A percentile compares a stretch with the other conserved stretches of the same genome.
Conservation (phyloP, 2,113 vertebrate genomes). For the Dermatemys mawii region DNA sequence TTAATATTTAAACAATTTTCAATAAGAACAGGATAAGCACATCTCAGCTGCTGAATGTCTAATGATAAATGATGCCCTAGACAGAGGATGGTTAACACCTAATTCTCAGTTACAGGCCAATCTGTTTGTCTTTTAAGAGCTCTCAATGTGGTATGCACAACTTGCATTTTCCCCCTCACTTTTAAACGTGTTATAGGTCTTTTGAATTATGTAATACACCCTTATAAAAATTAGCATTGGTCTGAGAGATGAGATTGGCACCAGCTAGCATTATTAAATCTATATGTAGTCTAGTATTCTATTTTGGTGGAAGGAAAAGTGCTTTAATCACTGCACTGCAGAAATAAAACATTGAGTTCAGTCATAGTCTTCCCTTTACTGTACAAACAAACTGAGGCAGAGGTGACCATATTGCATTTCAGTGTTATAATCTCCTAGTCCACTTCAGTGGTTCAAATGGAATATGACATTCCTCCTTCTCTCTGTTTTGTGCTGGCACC, state of each 20-base stretch:
- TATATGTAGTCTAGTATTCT: background rate
- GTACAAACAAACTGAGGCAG: background rate
- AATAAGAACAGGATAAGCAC: constrained; percentile 39
- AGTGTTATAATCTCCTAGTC: background rate
- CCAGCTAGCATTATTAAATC: background rate
- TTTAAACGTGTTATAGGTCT: constrained; percentile 18
- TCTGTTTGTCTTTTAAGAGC: constrained; percentile 41
- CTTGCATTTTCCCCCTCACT: background rate
- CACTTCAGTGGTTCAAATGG: background rate
- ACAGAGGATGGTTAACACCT: constrained; percentile 51
- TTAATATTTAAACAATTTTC: constrained; percentile 67
- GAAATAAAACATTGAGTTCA: background rate
- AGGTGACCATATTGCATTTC: background rate
- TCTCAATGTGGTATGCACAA: background rate
- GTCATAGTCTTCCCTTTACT: background rate
- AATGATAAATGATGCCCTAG: constrained; percentile 49
- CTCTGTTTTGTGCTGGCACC: background rate
- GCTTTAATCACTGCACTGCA: background rate
- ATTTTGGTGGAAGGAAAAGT: background rate
- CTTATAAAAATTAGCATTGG: background rate
- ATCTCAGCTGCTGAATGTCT: constrained; percentile 52
- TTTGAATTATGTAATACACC: background rate
- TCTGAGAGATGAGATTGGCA: background rate
- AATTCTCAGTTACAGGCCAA: constrained; percentile 22
- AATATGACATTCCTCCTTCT: background rate